Percentiles rank a stretch among this genome's conserved stretches.
These are phyloP conservation scores for Caloenas nicobarica DNA, from an alignment of 2,113 vertebrate species.

Conservation along the genomic window DNA sequence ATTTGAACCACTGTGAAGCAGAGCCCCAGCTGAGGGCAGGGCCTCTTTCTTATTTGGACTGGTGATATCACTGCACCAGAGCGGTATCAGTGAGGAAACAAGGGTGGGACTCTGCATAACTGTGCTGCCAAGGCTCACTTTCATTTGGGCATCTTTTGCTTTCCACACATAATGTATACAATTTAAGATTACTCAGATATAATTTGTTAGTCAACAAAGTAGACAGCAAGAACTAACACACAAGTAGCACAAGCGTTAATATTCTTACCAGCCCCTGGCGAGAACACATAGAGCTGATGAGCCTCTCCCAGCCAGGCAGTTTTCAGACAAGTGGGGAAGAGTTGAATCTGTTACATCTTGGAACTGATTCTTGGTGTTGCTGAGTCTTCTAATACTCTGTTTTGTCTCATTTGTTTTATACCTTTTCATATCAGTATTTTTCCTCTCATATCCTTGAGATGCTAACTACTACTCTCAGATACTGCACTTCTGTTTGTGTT, in stretches of 20 bases:
- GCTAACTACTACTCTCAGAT: neutral
- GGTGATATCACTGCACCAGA: neutral
- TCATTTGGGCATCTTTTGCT: neutral
- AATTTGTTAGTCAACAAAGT: neutral
- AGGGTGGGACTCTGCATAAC: neutral
- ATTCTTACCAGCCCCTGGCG: rapidly evolving
- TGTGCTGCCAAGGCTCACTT: neutral
- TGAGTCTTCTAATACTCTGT: neutral
- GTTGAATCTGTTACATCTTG: neutral
- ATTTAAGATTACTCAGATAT: neutral
- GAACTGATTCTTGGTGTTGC: neutral
- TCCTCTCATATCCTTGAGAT: neutral
- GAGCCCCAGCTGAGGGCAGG: neutral
- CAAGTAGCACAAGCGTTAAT: neutral
- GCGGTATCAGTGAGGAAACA: neutral
- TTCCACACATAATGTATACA: rapidly evolving
- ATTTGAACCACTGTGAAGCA: neutral
- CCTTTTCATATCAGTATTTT: neutral
- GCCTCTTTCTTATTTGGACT: neutral
- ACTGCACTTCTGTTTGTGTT: neutral
- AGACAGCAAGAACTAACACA: neutral
- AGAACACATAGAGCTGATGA: neutral
- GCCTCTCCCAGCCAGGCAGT: neutral
- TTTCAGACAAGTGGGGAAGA: neutral
- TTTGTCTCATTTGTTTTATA: neutral